Evolutionary conservation across 2,113 vertebrate genomes (phyloP).

Genomic region (Dasypus novemcinctus): DNA sequence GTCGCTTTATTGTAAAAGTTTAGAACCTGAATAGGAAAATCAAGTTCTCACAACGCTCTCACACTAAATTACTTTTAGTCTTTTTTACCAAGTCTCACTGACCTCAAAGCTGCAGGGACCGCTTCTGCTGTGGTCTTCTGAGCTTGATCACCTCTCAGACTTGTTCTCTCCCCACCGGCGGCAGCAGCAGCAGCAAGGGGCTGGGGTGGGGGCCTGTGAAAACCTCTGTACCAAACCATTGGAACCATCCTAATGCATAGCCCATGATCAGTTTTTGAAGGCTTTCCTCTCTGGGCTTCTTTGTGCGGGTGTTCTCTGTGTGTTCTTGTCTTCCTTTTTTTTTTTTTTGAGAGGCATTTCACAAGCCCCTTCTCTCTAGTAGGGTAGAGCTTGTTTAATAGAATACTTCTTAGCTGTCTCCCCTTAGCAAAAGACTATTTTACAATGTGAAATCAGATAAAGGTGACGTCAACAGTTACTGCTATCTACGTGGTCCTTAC

Average conservation of each 20-base stretch:
- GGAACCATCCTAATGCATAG: background rate
- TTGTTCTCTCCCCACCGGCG: background rate
- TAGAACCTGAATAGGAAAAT: background rate
- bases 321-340: too few species aligned
- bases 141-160: background rate
- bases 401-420: background rate
- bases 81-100: background rate
- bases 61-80: background rate
- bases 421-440: background rate
- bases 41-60: background rate
- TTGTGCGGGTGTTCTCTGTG: background rate
- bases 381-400: background rate
- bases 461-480: background rate
- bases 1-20: background rate
- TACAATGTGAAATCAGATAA: background rate
- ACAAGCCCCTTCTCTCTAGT: background rate
- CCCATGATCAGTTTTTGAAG: background rate
- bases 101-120: background rate
- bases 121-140: background rate
- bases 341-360: background rate
- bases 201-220: background rate
- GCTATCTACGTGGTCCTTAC: background rate
- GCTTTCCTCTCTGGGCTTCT: background rate
- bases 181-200: background rate
- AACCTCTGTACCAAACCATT: background rate